Conservation (phyloP, 2,797 vertebrate species). For the Ceryle rudis region DNA sequence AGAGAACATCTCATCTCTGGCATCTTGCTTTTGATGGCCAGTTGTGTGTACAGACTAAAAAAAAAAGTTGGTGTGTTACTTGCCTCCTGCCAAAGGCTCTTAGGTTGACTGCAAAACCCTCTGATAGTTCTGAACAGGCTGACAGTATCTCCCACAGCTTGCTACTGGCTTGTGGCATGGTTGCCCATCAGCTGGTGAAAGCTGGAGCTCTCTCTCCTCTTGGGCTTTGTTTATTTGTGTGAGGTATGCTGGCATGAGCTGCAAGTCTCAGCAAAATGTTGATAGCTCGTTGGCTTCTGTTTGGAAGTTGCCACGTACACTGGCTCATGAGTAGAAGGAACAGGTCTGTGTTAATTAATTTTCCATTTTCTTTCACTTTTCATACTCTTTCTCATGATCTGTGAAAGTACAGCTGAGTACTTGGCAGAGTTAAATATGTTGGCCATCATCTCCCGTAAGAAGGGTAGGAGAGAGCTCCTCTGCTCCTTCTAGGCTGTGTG, state of each 20-base stretch:
- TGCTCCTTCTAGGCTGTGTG: background rate
- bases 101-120: rapidly evolving
- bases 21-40: background rate
- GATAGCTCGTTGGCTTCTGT: background rate
- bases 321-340: background rate
- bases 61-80: background rate
- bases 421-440: background rate
- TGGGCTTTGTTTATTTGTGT: background rate
- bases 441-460: background rate
- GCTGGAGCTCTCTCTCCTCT: background rate
- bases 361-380: background rate
- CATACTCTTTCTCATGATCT: background rate
- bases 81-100: background rate
- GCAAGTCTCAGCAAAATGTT: background rate
- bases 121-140: background rate
- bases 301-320: background rate
- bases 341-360: background rate
- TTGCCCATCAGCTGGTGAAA: background rate
- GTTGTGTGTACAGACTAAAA: background rate
- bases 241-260: background rate
- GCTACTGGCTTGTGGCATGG: background rate
- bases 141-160: rapidly evolving
- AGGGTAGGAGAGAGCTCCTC: background rate
- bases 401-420: background rate
- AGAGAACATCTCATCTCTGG: background rate